Evolutionary conservation across 2,888 invertebrate species (phyloP), one percentile per base, ranked within the genome.

Genomic region (Poecilobothrus nobilitatus): DNA sequence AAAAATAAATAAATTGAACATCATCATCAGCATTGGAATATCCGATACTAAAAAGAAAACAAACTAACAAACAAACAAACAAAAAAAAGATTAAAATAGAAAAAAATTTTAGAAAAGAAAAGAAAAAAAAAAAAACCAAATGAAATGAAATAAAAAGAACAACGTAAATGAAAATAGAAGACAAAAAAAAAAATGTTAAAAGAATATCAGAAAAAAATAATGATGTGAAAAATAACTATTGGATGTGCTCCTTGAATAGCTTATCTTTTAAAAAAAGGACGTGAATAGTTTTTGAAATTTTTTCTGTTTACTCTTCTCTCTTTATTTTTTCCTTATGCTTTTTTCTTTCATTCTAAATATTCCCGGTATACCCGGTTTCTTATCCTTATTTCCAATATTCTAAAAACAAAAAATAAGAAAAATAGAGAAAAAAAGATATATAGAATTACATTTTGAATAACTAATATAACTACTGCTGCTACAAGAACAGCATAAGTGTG

Each of bases 171-270:
- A 41, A 41, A 41, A 41, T 27, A 27, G 27, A 27, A 27, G 27
- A 27, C 27, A 27, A 2, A 41, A 41, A 8, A 41, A 41, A 41
- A 12, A 41, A 53, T 15, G 53, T 53, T 53, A 18, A 53, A 53
- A 18, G 53, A 53, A 53, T 53, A 53, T 53, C 53, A 53, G 53
- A 5, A 53, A 53, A 27, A 53, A 53, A 53, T 53, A 53, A 53
- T 53, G 53, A 53, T 53, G 53, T 53, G 53, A 53, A 53, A 53
- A 53, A 53, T 53, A 53, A 53, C 53, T 53, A 53, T 53, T 53
- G 53, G 53, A 53, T 53, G 53, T 53, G 53, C 53, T 53, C 7
- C 53, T 53, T 53, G 53, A 53, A 53, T 53, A 18, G 53, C 53
- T 53, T 53, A 53, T 53, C 53, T 53, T 53, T 18, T 18, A 53